These are phyloP conservation scores for Dicyrtomina minuta DNA, from an alignment of 2,888 invertebrate genomes.

Conservation along the genomic window DNA sequence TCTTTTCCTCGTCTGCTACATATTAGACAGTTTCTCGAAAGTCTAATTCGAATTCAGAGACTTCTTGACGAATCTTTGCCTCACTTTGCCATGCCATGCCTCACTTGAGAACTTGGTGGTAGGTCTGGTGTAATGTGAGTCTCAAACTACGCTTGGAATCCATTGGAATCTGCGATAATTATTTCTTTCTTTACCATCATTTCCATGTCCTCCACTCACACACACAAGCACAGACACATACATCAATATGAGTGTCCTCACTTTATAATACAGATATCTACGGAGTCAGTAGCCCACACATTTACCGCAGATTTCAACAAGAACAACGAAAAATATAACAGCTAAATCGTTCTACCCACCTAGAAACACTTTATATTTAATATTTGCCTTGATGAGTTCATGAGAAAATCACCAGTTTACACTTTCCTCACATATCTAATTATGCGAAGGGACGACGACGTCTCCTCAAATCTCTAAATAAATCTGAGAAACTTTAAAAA, in stretches of 20 bases:
- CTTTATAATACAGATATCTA: conserved; percentile 1
- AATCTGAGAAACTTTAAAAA: not conserved
- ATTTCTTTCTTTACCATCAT: conserved; percentile 38
- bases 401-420: not conserved
- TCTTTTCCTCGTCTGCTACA: conserved; percentile 25
- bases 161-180: conserved; percentile 50
- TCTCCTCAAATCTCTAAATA: too few relatives aligned
- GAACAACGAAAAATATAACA: too few relatives aligned
- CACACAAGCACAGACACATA: conserved; percentile 2
- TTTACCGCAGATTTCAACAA: too few relatives aligned
- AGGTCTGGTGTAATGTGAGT: conserved; percentile 36
- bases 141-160: conserved; percentile 42
- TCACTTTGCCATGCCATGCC: conserved; percentile 12
- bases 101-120: conserved; percentile 28
- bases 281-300: not conserved
- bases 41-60: too few relatives aligned
- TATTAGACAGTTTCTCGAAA: conserved; percentile 1
- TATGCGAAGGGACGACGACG: not conserved
- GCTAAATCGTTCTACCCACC: not conserved
- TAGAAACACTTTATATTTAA: not conserved
- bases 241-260: not conserved
- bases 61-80: conserved; percentile 5
- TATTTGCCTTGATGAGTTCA: not conserved
- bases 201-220: not conserved
- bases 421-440: not conserved